Evolutionary conservation across 2,797 vertebrate genomes (phyloP), one percentile per base, ranked within the genome.

Genomic region (Chromis chromis): DNA sequence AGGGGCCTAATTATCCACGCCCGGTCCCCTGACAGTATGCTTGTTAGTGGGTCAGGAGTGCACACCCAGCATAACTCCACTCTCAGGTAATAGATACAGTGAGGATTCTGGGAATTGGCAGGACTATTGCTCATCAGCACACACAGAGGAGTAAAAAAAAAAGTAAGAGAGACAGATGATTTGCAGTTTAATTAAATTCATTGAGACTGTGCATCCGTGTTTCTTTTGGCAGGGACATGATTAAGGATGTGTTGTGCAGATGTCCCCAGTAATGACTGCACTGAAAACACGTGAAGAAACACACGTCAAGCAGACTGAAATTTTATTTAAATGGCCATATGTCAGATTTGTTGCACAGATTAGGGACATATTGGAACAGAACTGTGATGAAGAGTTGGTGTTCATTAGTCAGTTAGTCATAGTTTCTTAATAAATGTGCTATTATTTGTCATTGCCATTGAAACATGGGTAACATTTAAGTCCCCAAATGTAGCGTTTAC

Each of bases 131-230:
- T 81, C 56, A 66, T 57, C 54, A 76, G 49, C 55, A 63, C 58
- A 52, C 25, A 49, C 33, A 28, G 28, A 53, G 61, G 33, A 6
- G 11, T n/a, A n/a, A n/a, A n/a, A n/a, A 10, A 33, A 14, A 19
- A n/a, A 65, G 48, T 10, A 22, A 12, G 31, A 46, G 16, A 61
- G 44, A 42, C 46, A n/a, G 58, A 73, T 66, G 44, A 78, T 72
- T 86, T 79, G 66, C 67, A 82, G 78, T 84, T 78, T 88, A 85
- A 89, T 89, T 74, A 78, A 81, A 88, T 83, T 85, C 77, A 83
- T n/a, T 53, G 82, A 72, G 74, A 79, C 19, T 25, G 53, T 81
- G 66, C 56, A 44, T 84, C 78, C 48, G 74, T 61, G 70, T 82
- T 73, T 81, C 33, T 52, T 63, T 79, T 86, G 78, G 77, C 83